A percentile compares a stretch with the other conserved stretches of the same genome.
These are phyloP conservation scores for Homarus americanus DNA, from an alignment of 1,140 invertebrate genomes.

Conservation along the genomic window DNA sequence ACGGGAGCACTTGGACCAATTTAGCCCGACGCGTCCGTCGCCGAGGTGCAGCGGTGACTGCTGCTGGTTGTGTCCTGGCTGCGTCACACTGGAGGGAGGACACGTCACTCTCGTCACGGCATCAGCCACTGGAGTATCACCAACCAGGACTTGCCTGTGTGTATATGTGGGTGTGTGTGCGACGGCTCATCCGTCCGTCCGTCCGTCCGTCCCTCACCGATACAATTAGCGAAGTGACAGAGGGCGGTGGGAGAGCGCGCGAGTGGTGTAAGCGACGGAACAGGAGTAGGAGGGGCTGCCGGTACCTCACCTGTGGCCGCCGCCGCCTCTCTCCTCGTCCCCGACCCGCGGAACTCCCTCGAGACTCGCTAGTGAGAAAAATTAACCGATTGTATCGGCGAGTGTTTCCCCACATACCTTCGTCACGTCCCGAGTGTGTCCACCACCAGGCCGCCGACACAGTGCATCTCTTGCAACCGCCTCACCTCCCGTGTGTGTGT, in stretches of 20 bases:
- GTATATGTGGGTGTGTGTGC: conserved; percentile 33
- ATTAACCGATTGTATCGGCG: conserved; percentile 66
- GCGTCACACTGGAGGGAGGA: not conserved
- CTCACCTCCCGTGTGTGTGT: not conserved
- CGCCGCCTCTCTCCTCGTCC: conserved; percentile 14
- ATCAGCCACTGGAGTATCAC: not conserved
- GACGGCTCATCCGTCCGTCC: conserved; percentile 31
- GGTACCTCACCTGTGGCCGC: conserved; percentile 53
- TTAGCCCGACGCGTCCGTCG: not conserved
- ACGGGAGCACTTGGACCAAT: conserved; percentile 61
- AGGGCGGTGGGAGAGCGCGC: conserved; percentile 54
- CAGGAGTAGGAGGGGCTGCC: conserved; percentile 30
- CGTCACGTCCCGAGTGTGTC: conserved; percentile 49
- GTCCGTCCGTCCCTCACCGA: conserved; percentile 54
- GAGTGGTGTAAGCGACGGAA: conserved; percentile 20
- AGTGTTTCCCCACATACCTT: conserved; percentile 59
- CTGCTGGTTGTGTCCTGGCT: not conserved
- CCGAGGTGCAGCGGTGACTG: not conserved
- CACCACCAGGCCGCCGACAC: conserved; percentile 13
- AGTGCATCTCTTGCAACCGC: conserved; percentile 13
- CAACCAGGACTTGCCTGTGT: conserved; percentile 5
- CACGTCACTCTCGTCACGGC: not conserved
- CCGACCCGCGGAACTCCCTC: conserved; percentile 31
- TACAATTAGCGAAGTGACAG: conserved; percentile 69
- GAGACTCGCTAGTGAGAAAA: conserved; percentile 64